These are phyloP conservation scores for Brienomyrus longianalis DNA, from an alignment of 2,113 vertebrate species.

Conservation along the genomic window DNA sequence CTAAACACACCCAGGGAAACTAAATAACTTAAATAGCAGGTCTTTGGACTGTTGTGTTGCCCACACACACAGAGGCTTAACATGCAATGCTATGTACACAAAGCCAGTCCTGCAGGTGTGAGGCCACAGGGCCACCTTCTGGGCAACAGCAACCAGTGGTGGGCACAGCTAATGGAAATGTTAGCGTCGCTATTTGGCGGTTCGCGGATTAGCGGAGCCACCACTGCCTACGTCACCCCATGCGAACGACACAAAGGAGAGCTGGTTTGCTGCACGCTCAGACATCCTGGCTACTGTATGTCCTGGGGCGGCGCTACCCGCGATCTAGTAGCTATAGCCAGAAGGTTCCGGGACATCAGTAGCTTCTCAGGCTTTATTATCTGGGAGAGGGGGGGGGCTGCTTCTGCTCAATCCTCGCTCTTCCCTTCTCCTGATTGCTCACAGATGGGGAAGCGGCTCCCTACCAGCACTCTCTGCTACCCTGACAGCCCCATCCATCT, in stretches of 20 bases:
- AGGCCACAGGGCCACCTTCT: not conserved
- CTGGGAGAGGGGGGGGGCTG: not conserved
- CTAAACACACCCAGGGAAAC: not conserved
- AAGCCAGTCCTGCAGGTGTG: not conserved
- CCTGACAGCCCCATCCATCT: constrained; percentile 41
- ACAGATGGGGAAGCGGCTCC: constrained; percentile 24
- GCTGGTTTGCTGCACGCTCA: not conserved
- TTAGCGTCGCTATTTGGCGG: not conserved
- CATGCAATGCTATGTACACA: not conserved
- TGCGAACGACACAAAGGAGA: not conserved
- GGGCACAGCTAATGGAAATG: not conserved
- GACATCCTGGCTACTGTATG: not conserved
- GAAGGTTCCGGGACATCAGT: not conserved
- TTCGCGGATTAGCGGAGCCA: not conserved
- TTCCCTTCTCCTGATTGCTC: not conserved
- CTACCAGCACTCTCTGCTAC: constrained; percentile 28
- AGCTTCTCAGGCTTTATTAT: not conserved
- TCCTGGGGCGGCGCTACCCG: not conserved
- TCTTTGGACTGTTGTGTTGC: not conserved
- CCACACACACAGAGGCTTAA: not conserved
- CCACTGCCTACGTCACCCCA: not conserved
- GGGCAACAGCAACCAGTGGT: not conserved
- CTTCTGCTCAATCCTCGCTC: constrained; percentile 13
- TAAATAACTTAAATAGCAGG: not conserved
- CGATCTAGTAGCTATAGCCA: not conserved